Percentiles rank a stretch among this genome's conserved stretches.
These are phyloP conservation scores for Oncorhynchus mykiss DNA, from an alignment of 2,113 vertebrate species.

Conservation along the genomic window DNA sequence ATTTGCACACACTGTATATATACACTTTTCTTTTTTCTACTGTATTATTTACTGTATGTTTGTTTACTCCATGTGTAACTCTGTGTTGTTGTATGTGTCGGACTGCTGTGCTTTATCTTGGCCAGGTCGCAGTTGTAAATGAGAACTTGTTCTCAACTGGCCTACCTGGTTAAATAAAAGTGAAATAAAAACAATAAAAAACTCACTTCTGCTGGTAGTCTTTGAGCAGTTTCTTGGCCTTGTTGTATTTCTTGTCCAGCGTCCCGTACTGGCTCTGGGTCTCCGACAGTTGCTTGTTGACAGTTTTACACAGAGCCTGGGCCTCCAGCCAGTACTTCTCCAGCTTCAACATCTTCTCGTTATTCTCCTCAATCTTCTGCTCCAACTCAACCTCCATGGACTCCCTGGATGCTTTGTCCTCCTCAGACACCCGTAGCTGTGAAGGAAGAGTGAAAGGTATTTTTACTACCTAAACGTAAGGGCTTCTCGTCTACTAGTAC, in stretches of 20 bases:
- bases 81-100: no score
- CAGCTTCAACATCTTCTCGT: constrained; percentile 83
- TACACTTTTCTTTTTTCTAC: no score
- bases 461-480: no score
- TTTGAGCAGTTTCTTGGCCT: constrained; percentile 90
- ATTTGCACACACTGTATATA: no score
- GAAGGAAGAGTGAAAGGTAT: constrained; percentile 18
- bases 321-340: constrained; percentile 90
- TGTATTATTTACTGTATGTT: no score
- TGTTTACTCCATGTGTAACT: no score
- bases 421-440: constrained; percentile 77
- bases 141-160: no score
- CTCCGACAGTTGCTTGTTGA: constrained; percentile 85
- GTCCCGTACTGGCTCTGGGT: constrained; percentile 84
- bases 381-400: constrained; percentile 77
- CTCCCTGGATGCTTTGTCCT: constrained; percentile 78
- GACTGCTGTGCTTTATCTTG: no score
- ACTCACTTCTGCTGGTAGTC: constrained; percentile 92
- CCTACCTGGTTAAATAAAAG: no score
- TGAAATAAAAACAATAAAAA: not conserved
- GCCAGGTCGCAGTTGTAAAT: no score
- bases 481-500: no score
- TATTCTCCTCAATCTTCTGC: constrained; percentile 80
- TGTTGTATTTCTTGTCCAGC: constrained; percentile 90
- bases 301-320: constrained; percentile 84